Evolutionary conservation across 2,113 vertebrate species (phyloP), one percentile per base, ranked within the genome.

Genomic region (Hyperoodon ampullatus): DNA sequence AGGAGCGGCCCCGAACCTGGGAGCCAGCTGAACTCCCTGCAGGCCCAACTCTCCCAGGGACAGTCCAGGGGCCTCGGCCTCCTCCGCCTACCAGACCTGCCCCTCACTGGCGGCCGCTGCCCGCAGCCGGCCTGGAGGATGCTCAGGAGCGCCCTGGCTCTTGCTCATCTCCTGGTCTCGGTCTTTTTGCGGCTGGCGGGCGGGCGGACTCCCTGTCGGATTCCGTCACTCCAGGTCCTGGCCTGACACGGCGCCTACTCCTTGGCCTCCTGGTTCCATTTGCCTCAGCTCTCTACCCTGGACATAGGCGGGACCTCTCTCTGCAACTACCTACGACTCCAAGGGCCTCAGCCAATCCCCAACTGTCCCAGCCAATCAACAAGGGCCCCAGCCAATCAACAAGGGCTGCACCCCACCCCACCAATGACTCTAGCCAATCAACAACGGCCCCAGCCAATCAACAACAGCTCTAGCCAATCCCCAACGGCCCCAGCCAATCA

Each of bases 81-180:
- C 65, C 53, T 1, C 1, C 4, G 6, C 24, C 39, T 12, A 21
- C 13, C 30, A 14, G 9, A 3, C 21, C 15, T 3, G 35, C 68
- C 42, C 8, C 39, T 24, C 0, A 7, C 12, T 1, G 23, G 9
- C 1, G 16, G 33, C 11, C 0, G 1, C 8, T 2, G 14, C 14
- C n/a, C 1, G 42, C 26, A 16, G 26, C 14, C 30, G 7, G 28
- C 4, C n/a, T 1, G 12, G 3, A 3, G 16, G 26, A 19, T 10
- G 42, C 16, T 6, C 50, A 19, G 0, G 18, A 80, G 23, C 3
- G 2, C n/a, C n/a, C 12, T 0, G 26, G 53, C 3, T 61, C 2
- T 91, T 5, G 3, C 42, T 16, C 90, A 75, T 75, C 24, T 12
- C 10, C 0, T 6, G 50, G 11, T 30, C 75, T 30, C 8, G 1